Evolutionary conservation across 2,888 invertebrate species (phyloP).

Genomic region (Arctia plantaginis): DNA sequence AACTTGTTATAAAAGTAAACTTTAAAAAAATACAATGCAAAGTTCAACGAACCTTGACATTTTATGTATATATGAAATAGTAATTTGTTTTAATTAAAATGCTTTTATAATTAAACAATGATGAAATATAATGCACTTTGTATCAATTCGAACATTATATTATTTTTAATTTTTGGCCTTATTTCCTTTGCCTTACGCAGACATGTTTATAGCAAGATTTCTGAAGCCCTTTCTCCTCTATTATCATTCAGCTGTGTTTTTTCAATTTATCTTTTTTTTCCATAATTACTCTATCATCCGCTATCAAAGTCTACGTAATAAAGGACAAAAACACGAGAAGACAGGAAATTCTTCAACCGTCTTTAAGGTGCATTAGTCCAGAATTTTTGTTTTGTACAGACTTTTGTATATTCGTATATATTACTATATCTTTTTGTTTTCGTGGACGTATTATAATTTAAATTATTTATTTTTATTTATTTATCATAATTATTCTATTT

Average conservation of each 20-base stretch:
- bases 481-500: background rate
- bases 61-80: background rate
- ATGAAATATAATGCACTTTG: background rate
- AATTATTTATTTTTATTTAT: too few relatives aligned
- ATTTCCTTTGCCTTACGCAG: background rate
- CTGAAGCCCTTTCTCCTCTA: background rate
- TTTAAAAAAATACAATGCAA: background rate
- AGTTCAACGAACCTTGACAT: slow-evolving; percentile 2
- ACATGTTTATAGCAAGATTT: background rate
- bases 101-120: background rate
- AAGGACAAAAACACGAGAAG: too few relatives aligned
- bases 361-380: background rate
- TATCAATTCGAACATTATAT: background rate
- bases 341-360: background rate
- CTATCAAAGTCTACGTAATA: too few relatives aligned
- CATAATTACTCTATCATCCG: too few relatives aligned
- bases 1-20: background rate
- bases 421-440: too few relatives aligned
- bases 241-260: background rate
- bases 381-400: background rate
- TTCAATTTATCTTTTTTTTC: too few relatives aligned
- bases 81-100: background rate
- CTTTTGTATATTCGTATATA: too few relatives aligned
- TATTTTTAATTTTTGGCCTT: background rate
- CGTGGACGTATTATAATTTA: too few relatives aligned